These are phyloP conservation scores for Pavo muticus DNA, from an alignment of 2,113 vertebrate species.

Conservation along the genomic window DNA sequence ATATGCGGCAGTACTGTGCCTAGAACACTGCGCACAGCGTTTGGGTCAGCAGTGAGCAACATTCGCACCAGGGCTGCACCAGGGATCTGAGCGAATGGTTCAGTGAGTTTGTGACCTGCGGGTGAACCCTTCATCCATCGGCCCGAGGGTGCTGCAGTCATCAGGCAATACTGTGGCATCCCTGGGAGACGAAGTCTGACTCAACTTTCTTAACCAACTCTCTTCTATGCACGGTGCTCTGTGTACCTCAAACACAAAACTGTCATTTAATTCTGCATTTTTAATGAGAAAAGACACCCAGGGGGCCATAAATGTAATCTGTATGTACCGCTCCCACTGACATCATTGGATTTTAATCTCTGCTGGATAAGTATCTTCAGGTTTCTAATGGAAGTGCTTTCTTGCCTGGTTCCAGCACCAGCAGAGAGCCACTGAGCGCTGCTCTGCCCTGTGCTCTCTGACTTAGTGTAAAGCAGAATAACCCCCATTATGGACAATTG, in stretches of 20 bases:
- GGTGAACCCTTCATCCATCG: too few species aligned
- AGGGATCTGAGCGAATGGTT: neutral
- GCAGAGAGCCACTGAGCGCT: neutral
- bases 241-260: neutral
- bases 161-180: neutral
- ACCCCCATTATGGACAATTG: slow-evolving; percentile 29
- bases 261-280: slow-evolving; percentile 43
- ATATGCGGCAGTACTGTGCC: neutral
- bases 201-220: neutral
- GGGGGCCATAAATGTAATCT: neutral
- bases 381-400: neutral
- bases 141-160: neutral
- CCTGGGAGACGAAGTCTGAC: neutral
- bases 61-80: neutral
- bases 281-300: neutral
- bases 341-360: neutral
- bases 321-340: neutral
- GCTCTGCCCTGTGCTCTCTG: neutral
- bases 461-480: slow-evolving; percentile 31
- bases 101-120: neutral
- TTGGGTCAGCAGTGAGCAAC: neutral
- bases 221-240: neutral
- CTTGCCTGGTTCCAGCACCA: neutral
- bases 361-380: neutral
- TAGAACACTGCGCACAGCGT: neutral